Evolutionary conservation across 2,113 vertebrate genomes (phyloP).

Genomic region (Indri indri): DNA sequence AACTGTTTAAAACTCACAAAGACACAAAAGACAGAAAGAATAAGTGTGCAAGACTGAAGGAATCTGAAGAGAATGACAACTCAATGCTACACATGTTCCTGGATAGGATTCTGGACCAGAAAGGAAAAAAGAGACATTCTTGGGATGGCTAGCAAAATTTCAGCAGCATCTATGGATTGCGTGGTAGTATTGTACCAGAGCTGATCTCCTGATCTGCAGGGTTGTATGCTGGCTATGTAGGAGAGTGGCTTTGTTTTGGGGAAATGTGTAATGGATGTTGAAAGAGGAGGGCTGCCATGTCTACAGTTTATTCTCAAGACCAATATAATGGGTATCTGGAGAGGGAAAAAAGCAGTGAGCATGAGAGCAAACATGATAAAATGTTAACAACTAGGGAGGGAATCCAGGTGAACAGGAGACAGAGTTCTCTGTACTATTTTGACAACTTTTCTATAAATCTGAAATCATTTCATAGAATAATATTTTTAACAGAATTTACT

Average conservation of each 20-base stretch:
- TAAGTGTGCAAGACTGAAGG: background rate
- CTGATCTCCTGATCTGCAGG: background rate
- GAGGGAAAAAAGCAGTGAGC: background rate
- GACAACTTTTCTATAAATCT: background rate
- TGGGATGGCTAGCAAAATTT: background rate
- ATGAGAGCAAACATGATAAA: background rate
- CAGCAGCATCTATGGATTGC: rapidly evolving
- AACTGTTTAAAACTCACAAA: background rate
- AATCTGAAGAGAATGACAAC: background rate
- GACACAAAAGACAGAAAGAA: background rate
- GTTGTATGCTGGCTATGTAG: background rate
- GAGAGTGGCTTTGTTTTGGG: background rate
- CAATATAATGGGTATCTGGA: background rate
- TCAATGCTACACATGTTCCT: background rate
- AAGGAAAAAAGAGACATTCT: background rate
- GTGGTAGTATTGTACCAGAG: background rate
- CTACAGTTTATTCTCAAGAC: background rate
- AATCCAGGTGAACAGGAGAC: background rate
- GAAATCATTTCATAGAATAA: constrained; percentile 24
- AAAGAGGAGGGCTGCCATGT: background rate
- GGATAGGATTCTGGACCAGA: background rate
- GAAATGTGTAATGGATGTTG: background rate
- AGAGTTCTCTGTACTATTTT: background rate
- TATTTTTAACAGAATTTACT: background rate
- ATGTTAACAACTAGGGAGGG: background rate